Base-by-base conservation (phyloP, 2,113 vertebrate species). In the Spermophilus dauricus region DNA sequence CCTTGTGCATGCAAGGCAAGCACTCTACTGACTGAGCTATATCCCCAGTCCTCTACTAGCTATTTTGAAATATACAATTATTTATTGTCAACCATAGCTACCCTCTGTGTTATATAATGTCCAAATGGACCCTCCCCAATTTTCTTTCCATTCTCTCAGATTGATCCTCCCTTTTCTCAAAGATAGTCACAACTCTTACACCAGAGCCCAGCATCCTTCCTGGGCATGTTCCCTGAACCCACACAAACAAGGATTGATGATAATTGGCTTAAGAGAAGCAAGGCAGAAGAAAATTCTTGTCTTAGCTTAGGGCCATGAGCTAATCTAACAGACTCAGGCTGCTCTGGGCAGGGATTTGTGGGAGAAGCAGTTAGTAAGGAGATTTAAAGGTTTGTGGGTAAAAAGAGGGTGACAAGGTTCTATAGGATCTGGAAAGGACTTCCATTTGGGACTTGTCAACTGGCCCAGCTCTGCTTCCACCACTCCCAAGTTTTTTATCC, bases 321-420 rank as follows among this genome's bases (percentile, higher is more conserved):
- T 96, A 96, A 96, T 94, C 95, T 86, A 95, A 78, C 72, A 82
- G 78, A 48, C 30, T 37, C 61, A 37, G 39, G 30, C 26, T 87
- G 86, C 42, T 93, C 89, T 89, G 69, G 69, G 53, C 76, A 78
- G 5, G 82, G 77, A 89, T 88, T 78, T 97, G 45, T 42, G 73
- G 53, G 20, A 93, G 78, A 82, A 93, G 72, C 48, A 58, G 48
- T 42, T 80, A 75, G 32, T 88, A 80, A 94, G 48, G 69, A 96
- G 82, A 18, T 92, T 95, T 86, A 67, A 48, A 83, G 73, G 80
- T 69, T 69, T 53, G 32, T 86, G 39, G 8, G 34, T 2, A 42
- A 67, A 63, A 61, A 45, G 32, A 84, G 4, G 26, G 56, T 84
- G 88, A 37, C 69, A 51, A 42, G 30, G 56, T 90, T 32, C 84